Evolutionary conservation across 2,797 vertebrate species (phyloP).

Genomic region (Heteromormyrus szaboi): DNA sequence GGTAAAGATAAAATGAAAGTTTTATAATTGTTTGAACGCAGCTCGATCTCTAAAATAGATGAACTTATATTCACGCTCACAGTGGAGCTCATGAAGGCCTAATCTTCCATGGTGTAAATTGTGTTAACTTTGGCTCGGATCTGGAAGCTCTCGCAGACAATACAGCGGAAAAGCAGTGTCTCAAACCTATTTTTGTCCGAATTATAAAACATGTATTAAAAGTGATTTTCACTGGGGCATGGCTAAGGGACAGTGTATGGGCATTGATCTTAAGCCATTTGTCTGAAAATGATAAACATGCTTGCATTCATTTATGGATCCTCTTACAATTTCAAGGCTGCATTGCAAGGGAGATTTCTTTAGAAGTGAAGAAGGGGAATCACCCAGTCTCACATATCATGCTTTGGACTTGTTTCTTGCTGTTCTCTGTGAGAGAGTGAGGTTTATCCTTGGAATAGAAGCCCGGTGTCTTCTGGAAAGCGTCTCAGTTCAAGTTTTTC

Average conservation of each 20-base stretch:
- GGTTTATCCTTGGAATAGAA: neutral
- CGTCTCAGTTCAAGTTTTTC: neutral
- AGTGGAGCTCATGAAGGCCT: neutral
- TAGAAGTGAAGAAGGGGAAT: neutral
- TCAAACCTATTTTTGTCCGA: neutral
- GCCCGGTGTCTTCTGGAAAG: neutral
- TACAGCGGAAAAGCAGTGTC: neutral
- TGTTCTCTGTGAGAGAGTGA: constrained; percentile 1
- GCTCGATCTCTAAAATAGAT: neutral
- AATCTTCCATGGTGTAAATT: neutral
- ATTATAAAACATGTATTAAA: neutral
- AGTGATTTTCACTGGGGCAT: neutral
- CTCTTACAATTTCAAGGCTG: constrained; percentile 8
- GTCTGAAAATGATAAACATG: neutral
- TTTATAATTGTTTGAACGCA: neutral
- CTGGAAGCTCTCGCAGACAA: neutral
- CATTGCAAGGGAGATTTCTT: neutral
- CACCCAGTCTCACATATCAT: neutral
- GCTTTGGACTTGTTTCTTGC: neutral
- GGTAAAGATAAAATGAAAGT: neutral
- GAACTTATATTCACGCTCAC: neutral
- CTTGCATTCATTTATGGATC: neutral
- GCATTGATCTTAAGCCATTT: neutral
- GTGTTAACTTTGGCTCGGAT: neutral
- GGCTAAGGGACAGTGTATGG: neutral